Conservation (phyloP, 1,140 invertebrate genomes). For the Drosophila nikananu region DNA sequence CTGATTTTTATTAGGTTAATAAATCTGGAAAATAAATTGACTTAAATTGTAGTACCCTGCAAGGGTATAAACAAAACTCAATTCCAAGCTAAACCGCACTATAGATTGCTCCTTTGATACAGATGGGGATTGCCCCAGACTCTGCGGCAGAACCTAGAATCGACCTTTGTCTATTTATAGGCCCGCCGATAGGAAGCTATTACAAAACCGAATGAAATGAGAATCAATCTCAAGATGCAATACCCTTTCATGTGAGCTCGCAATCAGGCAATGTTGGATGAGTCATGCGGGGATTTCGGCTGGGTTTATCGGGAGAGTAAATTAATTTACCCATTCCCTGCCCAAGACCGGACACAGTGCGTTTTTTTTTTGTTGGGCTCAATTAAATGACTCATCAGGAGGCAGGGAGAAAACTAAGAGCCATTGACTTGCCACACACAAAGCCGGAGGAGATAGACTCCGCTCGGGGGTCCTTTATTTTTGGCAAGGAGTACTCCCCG, state of each 20-base stretch:
- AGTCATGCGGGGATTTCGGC: conserved; percentile 55
- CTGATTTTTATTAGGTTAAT: too few species aligned
- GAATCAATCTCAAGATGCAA: conserved; percentile 25
- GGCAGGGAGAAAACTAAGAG: conserved; percentile 29
- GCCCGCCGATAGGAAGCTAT: conserved; percentile 9
- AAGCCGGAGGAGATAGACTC: conserved; percentile 21
- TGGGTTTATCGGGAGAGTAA: conserved; percentile 71
- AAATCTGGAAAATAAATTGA: too few species aligned
- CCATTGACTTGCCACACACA: conserved; percentile 61
- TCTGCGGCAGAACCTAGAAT: conserved; percentile 18
- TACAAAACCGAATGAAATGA: conserved; percentile 39
- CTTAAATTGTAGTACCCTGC: too few species aligned
- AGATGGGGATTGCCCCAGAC: conserved; percentile 31
- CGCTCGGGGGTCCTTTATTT: conserved; percentile 31
- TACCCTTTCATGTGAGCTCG: conserved; percentile 9
- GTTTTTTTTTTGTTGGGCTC: conserved; percentile 67
- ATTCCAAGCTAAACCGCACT: not conserved
- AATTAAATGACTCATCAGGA: conserved; percentile 80
- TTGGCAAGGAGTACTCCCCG: conserved; percentile 43
- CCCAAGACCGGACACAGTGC: conserved; percentile 58
- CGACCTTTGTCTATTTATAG: conserved; percentile 52
- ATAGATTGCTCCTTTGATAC: conserved; percentile 19
- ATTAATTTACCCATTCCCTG: conserved; percentile 70
- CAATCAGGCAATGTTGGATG: conserved; percentile 31
- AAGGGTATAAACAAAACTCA: not conserved